These are phyloP conservation scores for Camptogramma bilineatum DNA, from an alignment of 2,888 invertebrate species.

Conservation along the genomic window DNA sequence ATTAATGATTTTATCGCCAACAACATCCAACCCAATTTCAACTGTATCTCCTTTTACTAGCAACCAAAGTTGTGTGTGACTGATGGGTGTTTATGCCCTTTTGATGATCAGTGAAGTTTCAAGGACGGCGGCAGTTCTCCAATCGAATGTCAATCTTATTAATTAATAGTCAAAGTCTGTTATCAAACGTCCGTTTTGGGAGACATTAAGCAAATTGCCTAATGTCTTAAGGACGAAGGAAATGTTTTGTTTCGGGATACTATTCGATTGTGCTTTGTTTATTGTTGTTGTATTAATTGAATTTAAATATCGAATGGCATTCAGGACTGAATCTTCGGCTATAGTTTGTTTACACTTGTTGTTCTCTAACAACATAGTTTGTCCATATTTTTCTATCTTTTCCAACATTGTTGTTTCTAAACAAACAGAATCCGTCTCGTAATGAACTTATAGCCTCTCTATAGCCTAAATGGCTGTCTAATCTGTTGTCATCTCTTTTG, in stretches of 20 bases:
- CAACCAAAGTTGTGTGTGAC: slow-evolving; percentile 7
- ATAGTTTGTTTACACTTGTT: not conserved
- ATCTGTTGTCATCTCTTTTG: too few species aligned
- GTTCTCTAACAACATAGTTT: not conserved
- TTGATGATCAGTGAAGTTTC: slow-evolving; percentile 22
- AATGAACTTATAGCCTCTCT: too few species aligned
- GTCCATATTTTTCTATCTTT: too few species aligned
- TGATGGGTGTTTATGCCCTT: slow-evolving; percentile 23
- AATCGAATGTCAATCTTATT: slow-evolving; percentile 64
- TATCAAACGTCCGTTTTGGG: slow-evolving; percentile 50
- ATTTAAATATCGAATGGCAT: slow-evolving; percentile 40
- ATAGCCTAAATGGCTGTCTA: too few species aligned
- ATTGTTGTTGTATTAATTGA: slow-evolving; percentile 46
- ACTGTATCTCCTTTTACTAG: not conserved
- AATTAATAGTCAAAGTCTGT: slow-evolving; percentile 46
- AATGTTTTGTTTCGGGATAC: slow-evolving; percentile 40
- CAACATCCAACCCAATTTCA: not conserved
- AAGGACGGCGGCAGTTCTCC: slow-evolving; percentile 34
- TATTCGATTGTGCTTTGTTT: slow-evolving; percentile 56
- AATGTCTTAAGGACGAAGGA: slow-evolving; percentile 58
- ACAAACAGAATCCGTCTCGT: too few species aligned
- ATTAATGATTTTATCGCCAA: slow-evolving; percentile 43
- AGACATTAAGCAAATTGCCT: slow-evolving; percentile 81
- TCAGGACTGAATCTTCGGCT: slow-evolving; percentile 11
- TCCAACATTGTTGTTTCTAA: too few species aligned